Conservation (phyloP, 1,140 invertebrate genomes). For the Psilanteris sp. region DNA sequence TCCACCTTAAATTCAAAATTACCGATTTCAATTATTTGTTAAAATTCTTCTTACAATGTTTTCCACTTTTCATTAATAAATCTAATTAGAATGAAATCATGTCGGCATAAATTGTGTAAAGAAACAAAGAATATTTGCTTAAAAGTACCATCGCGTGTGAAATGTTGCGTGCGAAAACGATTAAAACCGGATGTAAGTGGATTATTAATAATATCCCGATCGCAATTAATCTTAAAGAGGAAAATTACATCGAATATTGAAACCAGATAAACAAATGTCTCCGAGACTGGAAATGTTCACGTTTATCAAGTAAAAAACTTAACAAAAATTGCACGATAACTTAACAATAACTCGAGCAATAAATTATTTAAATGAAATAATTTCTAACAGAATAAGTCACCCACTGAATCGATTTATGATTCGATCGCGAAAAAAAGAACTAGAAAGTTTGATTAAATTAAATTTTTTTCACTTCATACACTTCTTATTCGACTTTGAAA, state of each 20-base stretch:
- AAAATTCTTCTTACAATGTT: too few relatives aligned
- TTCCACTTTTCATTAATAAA: too few relatives aligned
- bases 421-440: too few relatives aligned
- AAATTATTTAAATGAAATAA: background rate
- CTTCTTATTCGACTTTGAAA: too few relatives aligned
- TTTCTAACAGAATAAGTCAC: too few relatives aligned
- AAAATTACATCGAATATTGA: constrained; percentile 41
- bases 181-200: constrained; percentile 33
- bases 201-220: constrained; percentile 48
- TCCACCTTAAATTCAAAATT: too few relatives aligned
- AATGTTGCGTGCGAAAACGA: constrained; percentile 44
- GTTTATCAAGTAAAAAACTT: constrained; percentile 18
- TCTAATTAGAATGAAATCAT: too few relatives aligned
- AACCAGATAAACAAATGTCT: constrained; percentile 30
- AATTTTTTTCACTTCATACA: too few relatives aligned
- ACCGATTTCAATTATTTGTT: too few relatives aligned
- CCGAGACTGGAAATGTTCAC: constrained; percentile 18
- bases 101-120: too few relatives aligned
- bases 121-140: constrained; percentile 16
- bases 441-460: background rate
- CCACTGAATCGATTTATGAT: background rate
- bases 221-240: constrained; percentile 42
- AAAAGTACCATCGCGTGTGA: constrained; percentile 29
- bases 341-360: background rate
- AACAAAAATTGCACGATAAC: constrained; percentile 22